These are phyloP conservation scores for Anas platyrhynchos DNA, from an alignment of 2,113 vertebrate species.

Conservation along the genomic window DNA sequence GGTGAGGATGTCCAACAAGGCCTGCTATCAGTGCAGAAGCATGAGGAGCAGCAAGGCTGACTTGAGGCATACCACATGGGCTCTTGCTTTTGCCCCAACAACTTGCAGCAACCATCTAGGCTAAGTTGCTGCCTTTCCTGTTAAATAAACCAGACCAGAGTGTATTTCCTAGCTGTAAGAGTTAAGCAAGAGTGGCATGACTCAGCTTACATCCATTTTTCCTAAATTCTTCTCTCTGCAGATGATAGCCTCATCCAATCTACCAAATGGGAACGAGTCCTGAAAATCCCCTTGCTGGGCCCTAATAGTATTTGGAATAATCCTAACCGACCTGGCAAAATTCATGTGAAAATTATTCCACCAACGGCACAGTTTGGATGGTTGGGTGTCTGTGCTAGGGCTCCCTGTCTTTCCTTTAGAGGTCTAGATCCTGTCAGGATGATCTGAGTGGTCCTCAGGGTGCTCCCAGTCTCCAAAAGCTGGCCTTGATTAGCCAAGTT, in stretches of 20 bases:
- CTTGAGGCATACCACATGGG: neutral
- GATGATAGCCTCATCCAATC: neutral
- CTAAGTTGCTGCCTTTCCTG: neutral
- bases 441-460: fast-evolving
- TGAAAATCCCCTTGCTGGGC: neutral
- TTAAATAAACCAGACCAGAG: neutral
- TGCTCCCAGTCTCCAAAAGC: neutral
- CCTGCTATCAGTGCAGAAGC: neutral
- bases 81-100: neutral
- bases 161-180: neutral
- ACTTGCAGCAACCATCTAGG: neutral
- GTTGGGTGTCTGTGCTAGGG: neutral
- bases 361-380: neutral
- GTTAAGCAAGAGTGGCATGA: neutral
- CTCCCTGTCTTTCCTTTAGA: neutral
- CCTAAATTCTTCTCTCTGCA: neutral
- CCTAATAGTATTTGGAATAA: neutral
- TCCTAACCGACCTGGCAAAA: neutral
- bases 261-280: neutral
- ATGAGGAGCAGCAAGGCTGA: neutral
- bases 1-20: neutral
- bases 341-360: neutral
- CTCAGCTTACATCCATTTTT: neutral
- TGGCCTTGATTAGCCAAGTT: neutral
- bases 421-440: neutral